Evolutionary conservation across 2,888 invertebrate genomes (phyloP).

Genomic region (Acanthosepion esculentum): DNA sequence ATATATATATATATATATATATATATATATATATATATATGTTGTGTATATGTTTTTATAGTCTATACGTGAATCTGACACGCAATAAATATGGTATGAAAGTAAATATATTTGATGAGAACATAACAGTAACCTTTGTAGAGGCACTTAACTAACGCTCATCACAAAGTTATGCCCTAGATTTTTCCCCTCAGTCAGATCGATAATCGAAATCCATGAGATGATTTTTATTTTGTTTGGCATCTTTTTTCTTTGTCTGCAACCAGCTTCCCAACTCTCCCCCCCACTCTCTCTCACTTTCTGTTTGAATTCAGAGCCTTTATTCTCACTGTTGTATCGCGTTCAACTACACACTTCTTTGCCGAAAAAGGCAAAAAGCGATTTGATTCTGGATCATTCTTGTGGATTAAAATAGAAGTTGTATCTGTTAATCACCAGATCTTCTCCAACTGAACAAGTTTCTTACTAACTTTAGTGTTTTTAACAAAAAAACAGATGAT

Average conservation of each 20-base stretch:
- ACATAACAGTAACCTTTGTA: not conserved
- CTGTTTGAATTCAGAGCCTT: too few relatives aligned
- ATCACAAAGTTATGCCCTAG: not conserved
- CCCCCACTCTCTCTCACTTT: not conserved
- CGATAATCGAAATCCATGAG: not conserved
- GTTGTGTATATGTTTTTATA: too few relatives aligned
- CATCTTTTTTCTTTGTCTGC: too few relatives aligned
- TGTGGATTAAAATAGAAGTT: not conserved
- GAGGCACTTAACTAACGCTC: not conserved
- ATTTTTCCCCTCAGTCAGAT: not conserved
- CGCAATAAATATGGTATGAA: not conserved
- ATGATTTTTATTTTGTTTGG: not conserved
- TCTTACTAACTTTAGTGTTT: too few relatives aligned
- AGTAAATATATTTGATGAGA: not conserved
- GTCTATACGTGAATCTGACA: not conserved
- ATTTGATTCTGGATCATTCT: not conserved
- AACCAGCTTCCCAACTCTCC: not conserved
- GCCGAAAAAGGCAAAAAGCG: not conserved
- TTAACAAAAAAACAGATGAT: too few relatives aligned
- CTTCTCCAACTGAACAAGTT: too few relatives aligned
- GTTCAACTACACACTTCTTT: not conserved
- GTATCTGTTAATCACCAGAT: too few relatives aligned
- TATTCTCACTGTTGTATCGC: not conserved
- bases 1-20: too few relatives aligned
- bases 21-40: too few relatives aligned